Base-by-base conservation (phyloP, 2,113 vertebrate genomes). In the Petaurus breviceps region DNA sequence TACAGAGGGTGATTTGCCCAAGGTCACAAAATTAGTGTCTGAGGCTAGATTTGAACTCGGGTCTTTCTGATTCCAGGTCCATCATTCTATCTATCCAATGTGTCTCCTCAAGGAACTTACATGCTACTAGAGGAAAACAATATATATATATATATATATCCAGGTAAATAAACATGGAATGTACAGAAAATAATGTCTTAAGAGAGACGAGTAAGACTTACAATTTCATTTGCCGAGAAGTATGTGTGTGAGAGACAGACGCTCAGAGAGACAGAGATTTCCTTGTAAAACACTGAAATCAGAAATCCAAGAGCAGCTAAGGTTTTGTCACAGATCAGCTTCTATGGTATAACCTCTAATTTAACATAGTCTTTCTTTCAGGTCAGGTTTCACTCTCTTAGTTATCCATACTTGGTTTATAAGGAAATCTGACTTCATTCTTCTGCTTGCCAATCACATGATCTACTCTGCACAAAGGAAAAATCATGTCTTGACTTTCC, bases 381-480 rank as follows among this genome's bases (percentile, higher is more conserved):
- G 57, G 50, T 93, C n/a, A 25, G 43, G 89, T 95, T 90, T 91
- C 93, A 91, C n/a, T 68, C 49, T 68, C 25, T 51, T 47, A 96
- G 90, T 95, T 95, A 28, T 94, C 95, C 93, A 95, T 10, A 3
- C 0, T 10, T 43, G 25, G 9, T 19, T 90, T 93, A 92, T 53
- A 94, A 97, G 91, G 90, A 97, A 96, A 91, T 1, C 84, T 93
- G 68, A 92, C 51, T 96, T 93, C 93, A 90, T 26, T 92, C 91
- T 93, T 94, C 25, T 46, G 89, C 92, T 94, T 96, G 90, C 91
- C 95, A 95, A 50, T 51, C 89, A 50, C 31, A 94, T 91, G 57
- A 31, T 4, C 50, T 91, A 91, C 91, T 28, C 43, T 54, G 46
- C 94, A 94, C 57, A 91, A 96, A 2, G 1, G 89, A 49, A 43